phyloP scores from a whole-genome alignment of 2,888 invertebrate genomes.

The Caenorhabditis becei region DNA sequence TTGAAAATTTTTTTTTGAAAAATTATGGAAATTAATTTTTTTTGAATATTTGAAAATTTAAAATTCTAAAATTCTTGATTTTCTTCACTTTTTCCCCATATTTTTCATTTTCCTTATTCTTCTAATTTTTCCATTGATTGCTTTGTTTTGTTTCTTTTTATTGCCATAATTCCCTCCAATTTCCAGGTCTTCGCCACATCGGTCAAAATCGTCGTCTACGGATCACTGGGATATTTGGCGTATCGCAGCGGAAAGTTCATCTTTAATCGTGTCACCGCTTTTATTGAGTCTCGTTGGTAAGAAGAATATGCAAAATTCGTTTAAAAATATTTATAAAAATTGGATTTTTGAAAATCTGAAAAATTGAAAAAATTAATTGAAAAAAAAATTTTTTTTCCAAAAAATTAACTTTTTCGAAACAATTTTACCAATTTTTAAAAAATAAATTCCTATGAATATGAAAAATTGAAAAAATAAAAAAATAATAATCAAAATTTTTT shows the following conservation, averaged over 20 bases:
- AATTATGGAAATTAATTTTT: too few relatives aligned
- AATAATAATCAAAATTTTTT: neutral
- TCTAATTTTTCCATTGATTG: too few relatives aligned
- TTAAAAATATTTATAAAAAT: neutral
- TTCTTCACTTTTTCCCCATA: too few relatives aligned
- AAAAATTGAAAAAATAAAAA: neutral
- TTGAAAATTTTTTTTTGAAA: too few relatives aligned
- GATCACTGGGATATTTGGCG: conserved; percentile 68
- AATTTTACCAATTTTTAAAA: neutral
- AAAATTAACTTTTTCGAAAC: neutral
- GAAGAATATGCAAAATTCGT: neutral
- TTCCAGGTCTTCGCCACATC: conserved; percentile 20
- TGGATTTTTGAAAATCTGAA: neutral
- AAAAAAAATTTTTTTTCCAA: neutral
- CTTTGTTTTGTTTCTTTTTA: too few relatives aligned
- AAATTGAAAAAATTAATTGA: too few relatives aligned
- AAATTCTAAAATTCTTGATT: neutral
- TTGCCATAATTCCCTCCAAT: too few relatives aligned
- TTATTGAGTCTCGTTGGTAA: conserved; percentile 50
- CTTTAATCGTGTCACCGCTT: conserved; percentile 39
- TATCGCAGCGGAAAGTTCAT: conserved; percentile 67
- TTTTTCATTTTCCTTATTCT: too few relatives aligned
- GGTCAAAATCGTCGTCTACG: conserved; percentile 47
- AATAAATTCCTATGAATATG: too few relatives aligned
- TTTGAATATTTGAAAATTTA: too few relatives aligned